Evolutionary conservation across 2,113 vertebrate species (phyloP), one percentile per base, ranked within the genome.

Genomic region (Ceyx margarethae): DNA sequence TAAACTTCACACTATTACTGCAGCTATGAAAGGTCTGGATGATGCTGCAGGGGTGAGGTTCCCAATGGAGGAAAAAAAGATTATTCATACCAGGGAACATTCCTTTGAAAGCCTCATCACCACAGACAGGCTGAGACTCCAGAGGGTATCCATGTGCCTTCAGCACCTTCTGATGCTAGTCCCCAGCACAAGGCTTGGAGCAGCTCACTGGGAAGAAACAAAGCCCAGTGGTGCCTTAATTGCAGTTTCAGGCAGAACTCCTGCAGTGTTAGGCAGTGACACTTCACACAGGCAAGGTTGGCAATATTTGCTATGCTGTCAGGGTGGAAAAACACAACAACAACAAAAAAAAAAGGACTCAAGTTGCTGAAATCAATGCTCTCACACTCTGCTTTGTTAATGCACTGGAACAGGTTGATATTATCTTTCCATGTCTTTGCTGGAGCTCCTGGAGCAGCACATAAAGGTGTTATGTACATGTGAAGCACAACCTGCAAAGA

Each of bases 391-490:
- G 2, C 3, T 67, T 54, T 33, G 16, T 45, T 29, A 14, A 31
- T 0, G 1, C 8, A 3, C 4, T 4, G 16, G 21, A 51, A 13
- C 0, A 1, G 6, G 53, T 33, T 13, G 17, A 12, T 9, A 12
- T n/a, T 20, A 60, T 3, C 8, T 25, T 6, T 23, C 35, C 8
- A 0, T 3, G 17, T 11, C 57, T 79, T 48, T 45, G 31, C 56
- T 33, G 54, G 29, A 57, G 82, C n/a, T 64, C 19, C 43, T 15
- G 4, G 11, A 54, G 15, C 20, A 45, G 17, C 21, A 78, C 11
- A 11, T 20, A 37, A 56, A 25, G 29, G 29, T 14, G 12, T 26
- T 15, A 46, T 7, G 21, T 15, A 9, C 13, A 1, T 6, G 0
- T 12, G 37, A 56, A 76, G 23, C 1, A 37, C 37, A 37, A 9